Evolutionary conservation across 2,113 vertebrate species (phyloP).

Genomic region (Hiodon tergisus): DNA sequence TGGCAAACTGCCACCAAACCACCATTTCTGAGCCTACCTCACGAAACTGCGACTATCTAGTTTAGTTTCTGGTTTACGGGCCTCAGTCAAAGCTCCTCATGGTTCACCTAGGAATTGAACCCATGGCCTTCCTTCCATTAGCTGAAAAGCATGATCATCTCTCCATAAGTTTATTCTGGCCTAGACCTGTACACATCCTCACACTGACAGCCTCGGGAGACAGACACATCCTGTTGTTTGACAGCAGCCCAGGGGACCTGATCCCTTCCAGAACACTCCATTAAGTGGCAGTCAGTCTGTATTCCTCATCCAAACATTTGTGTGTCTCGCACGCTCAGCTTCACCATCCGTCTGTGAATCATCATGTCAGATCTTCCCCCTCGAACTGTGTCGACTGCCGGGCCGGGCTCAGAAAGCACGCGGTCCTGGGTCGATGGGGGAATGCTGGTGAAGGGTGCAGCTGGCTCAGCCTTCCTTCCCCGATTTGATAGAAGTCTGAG

Average conservation of each 20-base stretch:
- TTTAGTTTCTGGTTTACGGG: no score
- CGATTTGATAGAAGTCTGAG: background rate
- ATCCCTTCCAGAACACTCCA: background rate
- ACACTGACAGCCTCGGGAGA: background rate
- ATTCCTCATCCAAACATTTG: background rate
- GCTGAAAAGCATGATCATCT: background rate
- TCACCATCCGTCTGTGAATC: background rate
- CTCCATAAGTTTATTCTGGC: background rate
- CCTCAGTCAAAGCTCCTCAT: no score
- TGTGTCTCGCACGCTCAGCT: background rate
- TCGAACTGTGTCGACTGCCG: background rate
- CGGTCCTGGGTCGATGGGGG: background rate
- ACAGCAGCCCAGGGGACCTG: background rate
- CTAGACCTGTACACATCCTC: background rate
- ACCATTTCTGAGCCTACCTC: background rate
- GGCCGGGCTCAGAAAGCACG: no score
- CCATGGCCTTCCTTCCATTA: background rate
- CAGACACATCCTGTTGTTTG: background rate
- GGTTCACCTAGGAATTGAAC: background rate
- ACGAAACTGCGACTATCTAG: no score
- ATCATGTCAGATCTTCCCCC: background rate
- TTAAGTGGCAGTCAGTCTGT: background rate
- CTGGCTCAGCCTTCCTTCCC: background rate
- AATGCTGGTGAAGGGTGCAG: no score
- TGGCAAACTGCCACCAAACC: background rate